Evolutionary conservation across 2,797 vertebrate species (phyloP), one percentile per base, ranked within the genome.

Genomic region (Sebastes glaucus): DNA sequence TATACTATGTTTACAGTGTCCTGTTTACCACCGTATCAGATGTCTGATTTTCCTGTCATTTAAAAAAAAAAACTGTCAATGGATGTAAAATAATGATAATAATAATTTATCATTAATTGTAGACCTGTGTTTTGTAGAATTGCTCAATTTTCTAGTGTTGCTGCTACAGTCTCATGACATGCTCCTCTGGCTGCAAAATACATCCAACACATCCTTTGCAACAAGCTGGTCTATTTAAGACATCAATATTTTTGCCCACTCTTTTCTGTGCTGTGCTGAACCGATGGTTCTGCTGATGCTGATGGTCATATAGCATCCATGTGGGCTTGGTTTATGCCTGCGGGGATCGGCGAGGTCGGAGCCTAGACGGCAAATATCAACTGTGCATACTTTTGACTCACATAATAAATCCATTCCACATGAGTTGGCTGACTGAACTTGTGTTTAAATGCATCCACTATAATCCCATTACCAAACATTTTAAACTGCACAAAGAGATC

Each of bases 361-460:
- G 61, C 49, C 60, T 28, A 3, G 42, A 78, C 1, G 87, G 90
- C 90, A 91, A 93, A 94, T 82, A 55, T 6, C 78, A 74, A 86
- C 82, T 88, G 88, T 78, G 77, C 86, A 82, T 89, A 90, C 94
- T 95, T 81, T 77, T 71, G 27, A 65, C 75, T 60, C 57, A 7
- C 22, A 67, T 68, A 62, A 75, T 74, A 81, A 85, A 89, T 86
- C 72, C 30, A 32, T 60, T 85, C 75, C 63, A 77, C 57, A 65
- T 77, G 77, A 80, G 35, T 60, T 27, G 23, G 74, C 70, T 78
- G 71, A 66, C 70, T 83, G 53, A 85, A 66, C 27, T 63, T 69
- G 11, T 71, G 70, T 84, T 78, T 80, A 32, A 87, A 84, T 80
- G 74, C 61, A 81, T 85, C 64, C 70, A 60, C 27, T 69, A 8